Evolutionary conservation across 30 jellyfish, hydroid and myxozoan genomes (phyloP), one percentile per base, ranked within the genome.

Genomic region (Pseudorhiza aurosa): DNA sequence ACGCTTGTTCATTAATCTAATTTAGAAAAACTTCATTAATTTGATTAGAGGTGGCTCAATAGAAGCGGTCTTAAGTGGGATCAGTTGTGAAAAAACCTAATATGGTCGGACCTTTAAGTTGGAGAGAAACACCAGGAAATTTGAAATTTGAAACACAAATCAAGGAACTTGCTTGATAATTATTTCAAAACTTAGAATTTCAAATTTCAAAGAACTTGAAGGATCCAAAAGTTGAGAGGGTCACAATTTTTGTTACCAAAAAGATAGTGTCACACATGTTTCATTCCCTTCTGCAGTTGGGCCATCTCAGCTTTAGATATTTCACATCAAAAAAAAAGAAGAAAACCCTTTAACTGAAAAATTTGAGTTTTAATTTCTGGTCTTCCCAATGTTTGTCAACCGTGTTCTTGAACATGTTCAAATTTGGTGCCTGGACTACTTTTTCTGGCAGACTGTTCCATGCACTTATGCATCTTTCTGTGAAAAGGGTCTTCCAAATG

Each of bases 341-440:
- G 15, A 8, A 42, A 42, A 42, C 15, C 63, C 22, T 49, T 49
- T 2, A 14, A 49, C 6, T n/a, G 4, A 49, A 49, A 49, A 49
- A 49, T 49, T 49, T 29, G 29, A 49, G 63, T 49, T 49, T 5
- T 49, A 49, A 49, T 49, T 49, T 49, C 63, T 49, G 63, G 5
- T 49, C 63, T 58, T 58, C 43, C 50, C 72, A 0, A 32, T 58
- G 72, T 8, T 58, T 58, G 18, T 58, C 72, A 64, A 64, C 65
- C 78, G 27, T 32, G 78, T 24, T 64, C 31, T 64, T 0, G 25
- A 64, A 64, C 10, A 40, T 64, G 55, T 64, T 64, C 78, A 29
- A 64, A 64, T 26, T 64, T 32, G 58, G 78, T 9, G 78, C 78
- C 78, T 64, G 68, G 31, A 64, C 58, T 64, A 64, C 78, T 32